A percentile compares a stretch with the other conserved stretches of the same genome.
These are phyloP conservation scores for Leptoclinus maculatus DNA, from an alignment of 2,797 vertebrate genomes.

Conservation along the genomic window DNA sequence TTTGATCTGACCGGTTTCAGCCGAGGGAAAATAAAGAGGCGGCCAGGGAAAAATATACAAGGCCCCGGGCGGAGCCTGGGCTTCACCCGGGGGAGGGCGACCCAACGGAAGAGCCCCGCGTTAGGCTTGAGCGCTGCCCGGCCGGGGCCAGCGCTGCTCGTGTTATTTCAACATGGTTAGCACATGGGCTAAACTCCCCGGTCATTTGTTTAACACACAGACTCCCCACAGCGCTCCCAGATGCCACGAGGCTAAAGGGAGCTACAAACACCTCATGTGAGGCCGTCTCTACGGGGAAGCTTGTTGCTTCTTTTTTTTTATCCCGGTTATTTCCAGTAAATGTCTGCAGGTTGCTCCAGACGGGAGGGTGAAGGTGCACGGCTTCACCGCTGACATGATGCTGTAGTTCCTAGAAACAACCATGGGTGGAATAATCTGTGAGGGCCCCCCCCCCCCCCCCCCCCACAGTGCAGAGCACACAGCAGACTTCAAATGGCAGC, in stretches of 20 bases:
- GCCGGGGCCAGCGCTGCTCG: constrained; percentile 51
- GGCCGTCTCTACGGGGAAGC: constrained; percentile 43
- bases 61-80: constrained; percentile 80
- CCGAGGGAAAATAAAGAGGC: constrained; percentile 92
- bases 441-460: background rate
- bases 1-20: constrained; percentile 75
- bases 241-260: constrained; percentile 77
- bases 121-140: constrained; percentile 79
- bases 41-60: constrained; percentile 94
- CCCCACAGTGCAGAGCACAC: background rate
- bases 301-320: constrained; percentile 20
- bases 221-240: constrained; percentile 83
- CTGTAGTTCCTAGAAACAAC: background rate
- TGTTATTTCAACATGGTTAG: constrained; percentile 98
- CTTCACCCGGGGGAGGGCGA: constrained; percentile 79
- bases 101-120: constrained; percentile 76
- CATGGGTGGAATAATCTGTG: constrained; percentile 1
- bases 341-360: constrained; percentile 40
- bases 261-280: constrained; percentile 68
- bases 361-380: constrained; percentile 21
- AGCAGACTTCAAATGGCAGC: constrained; percentile 12
- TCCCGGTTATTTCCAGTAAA: constrained; percentile 63
- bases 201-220: constrained; percentile 91
- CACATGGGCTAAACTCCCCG: constrained; percentile 91
- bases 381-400: constrained; percentile 1